These are phyloP conservation scores for Ichneumoninae sp. DNA, from an alignment of 2,888 invertebrate genomes.

Conservation along the genomic window DNA sequence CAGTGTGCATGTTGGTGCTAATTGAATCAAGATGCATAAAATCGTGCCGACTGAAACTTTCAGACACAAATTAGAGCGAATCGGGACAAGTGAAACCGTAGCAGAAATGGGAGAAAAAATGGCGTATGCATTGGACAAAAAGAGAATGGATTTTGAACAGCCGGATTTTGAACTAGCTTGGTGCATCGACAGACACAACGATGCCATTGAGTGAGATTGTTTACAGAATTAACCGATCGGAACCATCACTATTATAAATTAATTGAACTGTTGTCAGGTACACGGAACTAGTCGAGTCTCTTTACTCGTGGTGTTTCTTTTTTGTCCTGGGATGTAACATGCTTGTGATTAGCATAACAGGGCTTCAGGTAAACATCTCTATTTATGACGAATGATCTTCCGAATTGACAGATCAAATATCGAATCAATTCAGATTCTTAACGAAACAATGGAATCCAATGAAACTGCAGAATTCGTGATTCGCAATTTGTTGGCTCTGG, in stretches of 20 bases:
- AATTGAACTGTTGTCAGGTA: background rate
- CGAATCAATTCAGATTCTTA: background rate
- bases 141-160: background rate
- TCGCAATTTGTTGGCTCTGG: background rate
- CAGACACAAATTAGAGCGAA: background rate
- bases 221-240: background rate
- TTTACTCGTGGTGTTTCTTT: constrained; percentile 18
- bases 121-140: background rate
- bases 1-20: too few relatives aligned
- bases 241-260: background rate
- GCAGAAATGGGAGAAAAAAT: background rate
- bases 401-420: background rate
- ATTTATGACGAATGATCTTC: background rate
- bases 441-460: background rate
- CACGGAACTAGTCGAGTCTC: constrained; percentile 18
- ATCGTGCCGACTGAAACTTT: background rate
- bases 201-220: background rate
- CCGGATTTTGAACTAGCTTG: background rate
- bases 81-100: background rate
- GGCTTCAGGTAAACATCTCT: constrained; percentile 5
- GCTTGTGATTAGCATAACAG: constrained; percentile 35
- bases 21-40: too few relatives aligned
- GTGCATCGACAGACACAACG: background rate
- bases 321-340: constrained; percentile 23
- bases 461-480: background rate